Base-by-base conservation (phyloP, 1,140 invertebrate species). In the Panulirus ornatus region DNA sequence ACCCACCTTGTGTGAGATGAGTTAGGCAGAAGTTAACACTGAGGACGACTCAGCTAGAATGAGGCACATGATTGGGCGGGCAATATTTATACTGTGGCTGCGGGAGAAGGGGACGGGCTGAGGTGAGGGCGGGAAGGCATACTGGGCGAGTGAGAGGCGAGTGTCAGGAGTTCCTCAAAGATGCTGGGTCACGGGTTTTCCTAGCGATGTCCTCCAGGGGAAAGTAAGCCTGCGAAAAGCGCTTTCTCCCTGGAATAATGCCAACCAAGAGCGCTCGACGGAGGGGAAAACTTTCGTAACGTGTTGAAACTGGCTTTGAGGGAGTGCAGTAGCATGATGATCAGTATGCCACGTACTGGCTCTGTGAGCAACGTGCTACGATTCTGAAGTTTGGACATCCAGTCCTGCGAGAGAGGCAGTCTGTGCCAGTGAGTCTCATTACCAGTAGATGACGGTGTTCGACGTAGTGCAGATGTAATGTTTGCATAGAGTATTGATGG, bases 1-100 rank as follows among this genome's bases (percentile, higher is more conserved):
- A 81, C 78, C 78, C 78, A 81, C 78, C 78, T 81, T 51, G 42
- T 30, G n/a, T 81, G 47, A 58, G 47, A 58, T 44, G 36, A 81
- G 30, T 30, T 38, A 34, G 78, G 47, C 14, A 58, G 47, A 30
- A 58, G 78, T 30, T n/a, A 54, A 42, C 78, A 58, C 40, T 51
- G 42, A 36, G 30, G 58, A n/a, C 14, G 16, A 30, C 27, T 22
- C 78, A 58, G 47, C 47, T 16, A 22, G 30, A 54, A 47, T 81
- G 78, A 19, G n/a, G 30, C 9, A 22, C 11, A 6, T 22, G 30
- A 58, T 30, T 47, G 1, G 51, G 0, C 34, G 30, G 14, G 14
- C 78, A 81, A 34, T 81, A 81, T 81, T 54, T 81, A 81, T 81
- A 81, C 47, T 36, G 78, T 19, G 27, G 78, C 30, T 38, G 73